Evolutionary conservation across 2,113 vertebrate species (phyloP), one percentile per base, ranked within the genome.

Genomic region (Gulo gulo): DNA sequence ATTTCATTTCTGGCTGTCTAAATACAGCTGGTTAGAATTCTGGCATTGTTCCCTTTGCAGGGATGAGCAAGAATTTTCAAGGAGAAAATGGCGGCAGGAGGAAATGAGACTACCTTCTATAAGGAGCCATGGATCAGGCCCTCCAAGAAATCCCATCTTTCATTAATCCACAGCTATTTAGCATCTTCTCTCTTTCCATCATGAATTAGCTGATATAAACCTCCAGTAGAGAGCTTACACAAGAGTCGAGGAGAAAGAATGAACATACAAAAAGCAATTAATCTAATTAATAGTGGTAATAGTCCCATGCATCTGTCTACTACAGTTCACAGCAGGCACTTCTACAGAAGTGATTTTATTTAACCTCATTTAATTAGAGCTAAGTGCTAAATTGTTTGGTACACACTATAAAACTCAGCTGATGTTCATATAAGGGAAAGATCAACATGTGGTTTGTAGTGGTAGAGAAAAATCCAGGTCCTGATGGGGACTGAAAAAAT

Each of bases 321-420:
- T 71, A 84, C 79, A 84, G 89, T 94, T 96, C 95, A 94, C 95
- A 95, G 95, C 95, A 95, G 94, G 97, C 89, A 31, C 83, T 93
- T 97, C 87, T 95, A 67, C 89, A 97, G 47, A 94, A 96, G 92
- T 96, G 97, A 92, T 96, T 97, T 92, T 94, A 95, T 92, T 96
- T 97, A 97, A 96, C 98, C 97, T 98, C 95, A 76, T 94, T 98
- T 98, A 97, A 98, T 97, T 98, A 98, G 92, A 3, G 0, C 83
- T 95, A 97, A 97, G 96, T 96, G 96, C 69, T 97, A 95, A 87
- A 79, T 74, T 97, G 97, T 97, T 97, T 97, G 86, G 95, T 81
- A 95, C 63, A 98, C 95, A 90, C 21, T 80, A 87, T 96, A 93
- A 95, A 94, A 97, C 55, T 87, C 69, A 71, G 73, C 80, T 87